Evolutionary conservation across 2,113 vertebrate genomes (phyloP).

Genomic region (Trichechus manatus): DNA sequence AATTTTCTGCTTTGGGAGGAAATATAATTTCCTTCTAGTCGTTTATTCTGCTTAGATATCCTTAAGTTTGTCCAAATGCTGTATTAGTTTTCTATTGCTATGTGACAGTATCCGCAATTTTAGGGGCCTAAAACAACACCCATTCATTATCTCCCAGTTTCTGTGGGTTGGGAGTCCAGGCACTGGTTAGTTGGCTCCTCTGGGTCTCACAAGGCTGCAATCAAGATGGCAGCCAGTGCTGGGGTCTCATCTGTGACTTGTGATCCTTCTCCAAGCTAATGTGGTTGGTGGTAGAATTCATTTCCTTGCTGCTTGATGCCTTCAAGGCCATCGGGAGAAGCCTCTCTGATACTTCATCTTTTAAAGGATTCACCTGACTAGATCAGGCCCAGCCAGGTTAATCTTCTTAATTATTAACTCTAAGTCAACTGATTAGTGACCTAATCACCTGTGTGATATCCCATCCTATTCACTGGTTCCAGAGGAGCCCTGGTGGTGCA

Average conservation of each 20-base stretch:
- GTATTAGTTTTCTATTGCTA: slow-evolving; percentile 25
- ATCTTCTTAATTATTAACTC: not conserved
- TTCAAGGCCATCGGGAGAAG: not conserved
- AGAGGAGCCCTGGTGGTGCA: too few species aligned
- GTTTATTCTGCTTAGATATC: slow-evolving; percentile 42
- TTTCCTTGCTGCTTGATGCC: not conserved
- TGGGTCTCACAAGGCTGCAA: too few species aligned
- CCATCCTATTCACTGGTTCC: not conserved
- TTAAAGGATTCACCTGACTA: not conserved
- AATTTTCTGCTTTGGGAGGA: slow-evolving; percentile 50
- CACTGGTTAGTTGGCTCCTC: not conserved
- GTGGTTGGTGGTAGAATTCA: not conserved
- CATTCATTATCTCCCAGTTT: slow-evolving; percentile 40
- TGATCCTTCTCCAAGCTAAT: not conserved
- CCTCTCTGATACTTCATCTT: not conserved
- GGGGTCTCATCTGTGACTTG: not conserved
- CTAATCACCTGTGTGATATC: not conserved
- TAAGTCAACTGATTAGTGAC: not conserved
- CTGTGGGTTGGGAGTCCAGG: not conserved
- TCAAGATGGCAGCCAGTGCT: too few species aligned
- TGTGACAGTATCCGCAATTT: not conserved
- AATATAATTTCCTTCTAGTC: slow-evolving; percentile 31
- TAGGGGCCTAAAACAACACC: slow-evolving; percentile 4
- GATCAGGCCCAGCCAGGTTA: not conserved
- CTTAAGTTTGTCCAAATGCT: not conserved